Evolutionary conservation across 2,797 vertebrate genomes (phyloP).

Genomic region (Scleropages formosus): DNA sequence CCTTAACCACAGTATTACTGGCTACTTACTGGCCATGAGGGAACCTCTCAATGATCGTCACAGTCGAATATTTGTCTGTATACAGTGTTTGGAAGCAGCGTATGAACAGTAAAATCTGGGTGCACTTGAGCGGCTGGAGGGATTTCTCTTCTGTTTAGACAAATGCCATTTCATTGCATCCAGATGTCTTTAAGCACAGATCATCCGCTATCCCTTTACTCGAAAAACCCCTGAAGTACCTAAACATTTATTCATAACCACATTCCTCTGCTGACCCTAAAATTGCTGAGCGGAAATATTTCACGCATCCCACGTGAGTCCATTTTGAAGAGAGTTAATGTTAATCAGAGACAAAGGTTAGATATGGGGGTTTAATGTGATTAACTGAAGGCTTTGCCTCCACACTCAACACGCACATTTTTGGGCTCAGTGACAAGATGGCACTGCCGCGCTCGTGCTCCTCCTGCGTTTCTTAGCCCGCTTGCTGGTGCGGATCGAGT

Average conservation of each 20-base stretch:
- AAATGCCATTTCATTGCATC: constrained; percentile 78
- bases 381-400: constrained; percentile 34
- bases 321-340: constrained; percentile 35
- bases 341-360: constrained; percentile 43
- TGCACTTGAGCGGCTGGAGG: constrained; percentile 67
- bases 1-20: constrained; percentile 17
- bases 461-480: neutral
- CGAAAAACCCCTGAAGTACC: constrained; percentile 61
- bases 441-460: neutral
- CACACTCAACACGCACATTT: constrained; percentile 37
- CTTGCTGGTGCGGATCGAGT: neutral
- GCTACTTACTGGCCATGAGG: constrained; percentile 41
- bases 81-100: constrained; percentile 61
- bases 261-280: constrained; percentile 69
- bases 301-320: neutral
- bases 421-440: constrained; percentile 25
- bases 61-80: constrained; percentile 75
- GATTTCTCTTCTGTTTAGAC: constrained; percentile 71
- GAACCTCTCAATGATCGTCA: constrained; percentile 48
- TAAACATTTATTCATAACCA: constrained; percentile 74
- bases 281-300: constrained; percentile 35
- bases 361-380: constrained; percentile 34
- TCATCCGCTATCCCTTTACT: constrained; percentile 58
- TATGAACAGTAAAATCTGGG: constrained; percentile 61
- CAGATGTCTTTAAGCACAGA: constrained; percentile 79